Evolutionary conservation across 2,888 invertebrate genomes (phyloP).

Genomic region (Hymenopus coronatus): DNA sequence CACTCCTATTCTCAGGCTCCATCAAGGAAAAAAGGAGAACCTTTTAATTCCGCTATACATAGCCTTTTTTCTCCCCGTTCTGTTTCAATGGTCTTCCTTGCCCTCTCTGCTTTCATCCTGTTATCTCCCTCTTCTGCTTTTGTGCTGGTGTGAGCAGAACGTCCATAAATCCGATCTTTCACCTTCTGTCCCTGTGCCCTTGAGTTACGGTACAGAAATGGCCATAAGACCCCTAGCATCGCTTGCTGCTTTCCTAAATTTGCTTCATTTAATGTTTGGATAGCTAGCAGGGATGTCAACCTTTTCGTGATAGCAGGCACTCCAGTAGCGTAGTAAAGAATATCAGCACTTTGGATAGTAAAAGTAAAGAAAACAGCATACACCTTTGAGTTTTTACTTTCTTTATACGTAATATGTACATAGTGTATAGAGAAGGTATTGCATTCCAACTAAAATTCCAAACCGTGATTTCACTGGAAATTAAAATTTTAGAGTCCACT

Average conservation of each 20-base stretch:
- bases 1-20: background rate
- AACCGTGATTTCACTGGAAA: too few relatives aligned
- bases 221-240: conserved; percentile 1
- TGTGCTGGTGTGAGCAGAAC: background rate
- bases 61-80: background rate
- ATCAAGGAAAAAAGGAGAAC: background rate
- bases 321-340: background rate
- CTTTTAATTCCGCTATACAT: background rate
- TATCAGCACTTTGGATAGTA: too few relatives aligned
- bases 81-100: background rate
- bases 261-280: background rate
- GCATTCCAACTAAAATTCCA: too few relatives aligned
- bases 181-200: background rate
- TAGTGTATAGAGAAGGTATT: too few relatives aligned
- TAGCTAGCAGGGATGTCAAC: background rate
- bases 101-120: background rate
- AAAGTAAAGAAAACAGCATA: too few relatives aligned
- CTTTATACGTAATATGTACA: too few relatives aligned
- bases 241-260: background rate
- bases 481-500: too few relatives aligned
- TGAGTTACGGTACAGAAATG: conserved; percentile 5
- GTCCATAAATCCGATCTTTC: background rate
- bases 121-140: background rate
- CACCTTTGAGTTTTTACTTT: too few relatives aligned
- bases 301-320: background rate